Conservation (phyloP, 30 jellyfish, hydroid and myxozoan genomes). For the Haliclystus octoradiatus region DNA sequence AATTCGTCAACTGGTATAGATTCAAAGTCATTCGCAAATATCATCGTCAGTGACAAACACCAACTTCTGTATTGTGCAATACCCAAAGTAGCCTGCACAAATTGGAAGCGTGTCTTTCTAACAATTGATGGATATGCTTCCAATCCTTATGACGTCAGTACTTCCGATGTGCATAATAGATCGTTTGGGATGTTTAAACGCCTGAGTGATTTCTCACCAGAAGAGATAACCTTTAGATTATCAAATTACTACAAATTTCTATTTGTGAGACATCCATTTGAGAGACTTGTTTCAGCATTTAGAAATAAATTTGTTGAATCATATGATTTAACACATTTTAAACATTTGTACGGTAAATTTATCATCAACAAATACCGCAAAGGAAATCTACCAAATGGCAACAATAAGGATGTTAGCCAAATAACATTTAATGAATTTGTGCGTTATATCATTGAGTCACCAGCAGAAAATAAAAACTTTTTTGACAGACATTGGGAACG, state of each 20-base stretch:
- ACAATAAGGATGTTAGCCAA: conserved; percentile 37
- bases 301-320: conserved; percentile 72
- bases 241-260: conserved; percentile 87
- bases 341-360: conserved; percentile 51
- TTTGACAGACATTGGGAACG: conserved; percentile 96
- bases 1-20: conserved; percentile 53
- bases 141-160: conserved; percentile 44
- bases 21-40: conserved; percentile 71
- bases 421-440: conserved; percentile 81
- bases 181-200: conserved; percentile 74
- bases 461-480: conserved; percentile 74
- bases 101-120: conserved; percentile 91
- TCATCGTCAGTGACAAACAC: conserved; percentile 87
- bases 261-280: conserved; percentile 89
- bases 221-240: conserved; percentile 76
- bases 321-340: conserved; percentile 36
- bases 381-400: conserved; percentile 6
- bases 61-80: conserved; percentile 92
- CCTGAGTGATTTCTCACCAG: conserved; percentile 85
- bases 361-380: conserved; percentile 61
- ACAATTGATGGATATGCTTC: conserved; percentile 69
- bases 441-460: conserved; percentile 77
- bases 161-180: conserved; percentile 84
- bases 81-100: conserved; percentile 95
- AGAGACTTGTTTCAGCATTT: conserved; percentile 80